These are phyloP conservation scores for Ptychadena robeensis DNA, from an alignment of 2,797 vertebrate genomes.

Conservation along the genomic window DNA sequence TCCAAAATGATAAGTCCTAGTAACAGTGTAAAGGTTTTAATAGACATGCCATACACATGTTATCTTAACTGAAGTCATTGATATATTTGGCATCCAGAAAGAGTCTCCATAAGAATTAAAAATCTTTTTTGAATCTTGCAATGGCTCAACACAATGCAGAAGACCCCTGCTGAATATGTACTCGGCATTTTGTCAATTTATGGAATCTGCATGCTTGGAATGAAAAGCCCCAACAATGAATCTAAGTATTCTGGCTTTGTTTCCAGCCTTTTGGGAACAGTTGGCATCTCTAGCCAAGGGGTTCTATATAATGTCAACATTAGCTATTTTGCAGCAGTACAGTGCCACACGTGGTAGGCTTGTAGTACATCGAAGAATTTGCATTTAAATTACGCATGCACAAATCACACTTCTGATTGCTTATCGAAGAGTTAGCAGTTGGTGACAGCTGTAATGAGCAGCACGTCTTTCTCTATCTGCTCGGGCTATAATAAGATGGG, in stretches of 20 bases:
- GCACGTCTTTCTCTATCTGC: constrained; percentile 23
- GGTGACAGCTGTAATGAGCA: constrained; percentile 43
- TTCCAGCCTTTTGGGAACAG: constrained; percentile 3
- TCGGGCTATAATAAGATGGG: constrained; percentile 51
- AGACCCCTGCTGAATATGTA: not conserved
- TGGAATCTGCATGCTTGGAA: not conserved
- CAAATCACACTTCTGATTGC: constrained; percentile 50
- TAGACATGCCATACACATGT: no score
- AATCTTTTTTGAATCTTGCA: no score
- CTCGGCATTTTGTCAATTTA: not conserved
- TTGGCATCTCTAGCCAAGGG: constrained; percentile 11
- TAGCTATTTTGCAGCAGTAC: not conserved
- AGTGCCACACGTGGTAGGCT: not conserved
- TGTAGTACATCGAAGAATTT: constrained; percentile 13
- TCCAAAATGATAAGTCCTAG: no score
- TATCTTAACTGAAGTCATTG: no score
- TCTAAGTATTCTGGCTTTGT: not conserved
- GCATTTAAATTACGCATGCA: constrained; percentile 34
- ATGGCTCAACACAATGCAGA: not conserved
- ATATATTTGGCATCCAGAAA: no score
- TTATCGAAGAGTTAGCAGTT: constrained; percentile 40
- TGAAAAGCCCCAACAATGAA: not conserved
- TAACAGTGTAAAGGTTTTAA: no score
- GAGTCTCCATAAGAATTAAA: no score
- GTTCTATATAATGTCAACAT: not conserved